A percentile compares a stretch with the other conserved stretches of the same genome.
These are phyloP conservation scores for Drosophila sturtevanti DNA, from an alignment of 1,140 invertebrate species.

Conservation along the genomic window DNA sequence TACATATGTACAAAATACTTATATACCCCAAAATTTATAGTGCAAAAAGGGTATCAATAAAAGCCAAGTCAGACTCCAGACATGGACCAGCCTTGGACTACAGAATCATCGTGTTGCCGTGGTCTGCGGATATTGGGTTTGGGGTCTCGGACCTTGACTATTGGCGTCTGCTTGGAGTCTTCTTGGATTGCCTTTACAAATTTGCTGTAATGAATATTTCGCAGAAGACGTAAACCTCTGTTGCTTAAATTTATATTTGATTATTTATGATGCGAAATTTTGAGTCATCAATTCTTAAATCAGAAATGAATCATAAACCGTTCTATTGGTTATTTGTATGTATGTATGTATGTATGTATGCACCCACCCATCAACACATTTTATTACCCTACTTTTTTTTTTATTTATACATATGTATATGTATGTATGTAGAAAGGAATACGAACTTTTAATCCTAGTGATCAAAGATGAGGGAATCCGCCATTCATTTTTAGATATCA, in stretches of 20 bases:
- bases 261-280: conserved; percentile 1
- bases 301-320: not conserved
- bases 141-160: not conserved
- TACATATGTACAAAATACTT: too few relatives aligned
- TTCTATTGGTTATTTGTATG: too few relatives aligned
- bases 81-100: not conserved
- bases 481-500: too few relatives aligned
- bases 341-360: too few relatives aligned
- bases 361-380: too few relatives aligned
- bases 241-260: not conserved
- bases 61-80: conserved; percentile 6
- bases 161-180: conserved; percentile 6
- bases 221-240: conserved; percentile 69
- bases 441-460: too few relatives aligned
- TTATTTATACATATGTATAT: too few relatives aligned
- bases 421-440: too few relatives aligned
- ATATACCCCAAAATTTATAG: not conserved
- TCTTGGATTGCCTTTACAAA: conserved; percentile 56
- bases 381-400: too few relatives aligned
- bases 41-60: not conserved
- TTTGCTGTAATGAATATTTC: conserved; percentile 76
- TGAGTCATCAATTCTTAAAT: not conserved
- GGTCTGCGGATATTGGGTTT: conserved; percentile 1
- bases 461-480: too few relatives aligned
- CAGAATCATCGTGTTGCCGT: not conserved